These are phyloP conservation scores for Hyperoodon ampullatus DNA, from an alignment of 2,113 vertebrate species.

Conservation along the genomic window DNA sequence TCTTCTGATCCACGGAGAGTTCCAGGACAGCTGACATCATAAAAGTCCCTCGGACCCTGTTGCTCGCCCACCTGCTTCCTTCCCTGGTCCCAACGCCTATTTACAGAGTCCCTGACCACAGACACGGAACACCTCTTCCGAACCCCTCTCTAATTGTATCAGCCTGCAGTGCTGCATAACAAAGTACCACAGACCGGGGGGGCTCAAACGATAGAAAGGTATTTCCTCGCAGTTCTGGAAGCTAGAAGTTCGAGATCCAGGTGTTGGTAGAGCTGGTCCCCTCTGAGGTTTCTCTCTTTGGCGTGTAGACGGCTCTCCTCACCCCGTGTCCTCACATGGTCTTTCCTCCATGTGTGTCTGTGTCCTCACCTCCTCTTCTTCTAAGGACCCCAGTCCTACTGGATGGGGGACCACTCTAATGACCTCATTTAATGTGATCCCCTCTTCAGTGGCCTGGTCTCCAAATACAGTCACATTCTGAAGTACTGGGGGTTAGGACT, in stretches of 20 bases:
- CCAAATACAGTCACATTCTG: too few relatives aligned
- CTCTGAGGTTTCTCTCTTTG: neutral
- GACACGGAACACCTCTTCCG: accelerated
- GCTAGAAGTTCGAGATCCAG: neutral
- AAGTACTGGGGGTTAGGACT: neutral
- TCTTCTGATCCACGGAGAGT: neutral
- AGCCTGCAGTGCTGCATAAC: accelerated
- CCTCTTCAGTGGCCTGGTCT: neutral
- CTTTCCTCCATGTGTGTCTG: too few relatives aligned
- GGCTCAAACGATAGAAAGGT: too few relatives aligned
- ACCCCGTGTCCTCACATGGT: neutral
- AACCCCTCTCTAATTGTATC: neutral
- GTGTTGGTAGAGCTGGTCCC: neutral
- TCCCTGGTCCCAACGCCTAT: neutral
- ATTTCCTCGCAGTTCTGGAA: neutral
- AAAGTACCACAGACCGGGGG: accelerated
- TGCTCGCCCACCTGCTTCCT: neutral
- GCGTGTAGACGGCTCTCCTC: accelerated
- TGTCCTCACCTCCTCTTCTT: neutral
- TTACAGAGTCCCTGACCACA: too few relatives aligned
- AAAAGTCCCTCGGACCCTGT: neutral
- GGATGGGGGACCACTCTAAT: too few relatives aligned
- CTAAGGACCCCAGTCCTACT: neutral
- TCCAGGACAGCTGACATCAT: neutral
- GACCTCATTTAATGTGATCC: neutral